phyloP scores from a whole-genome alignment of 2,888 invertebrate genomes.

The Agelastica alni region DNA sequence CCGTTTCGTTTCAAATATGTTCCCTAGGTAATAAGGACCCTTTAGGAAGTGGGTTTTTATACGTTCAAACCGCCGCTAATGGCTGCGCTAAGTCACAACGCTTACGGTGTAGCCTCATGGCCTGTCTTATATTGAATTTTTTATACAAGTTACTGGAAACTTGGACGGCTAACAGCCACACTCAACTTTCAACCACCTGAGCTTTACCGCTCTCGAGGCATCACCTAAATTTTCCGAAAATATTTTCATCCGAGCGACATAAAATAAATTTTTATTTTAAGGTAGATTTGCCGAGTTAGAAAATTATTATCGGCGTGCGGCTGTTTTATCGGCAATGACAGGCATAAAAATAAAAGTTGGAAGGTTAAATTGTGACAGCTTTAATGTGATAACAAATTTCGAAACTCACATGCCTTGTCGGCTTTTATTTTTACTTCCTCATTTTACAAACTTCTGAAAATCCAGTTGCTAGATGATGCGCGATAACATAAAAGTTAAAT shows the following conservation, averaged over 20 bases:
- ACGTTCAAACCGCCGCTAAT: conserved; percentile 16
- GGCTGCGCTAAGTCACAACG: conserved; percentile 36
- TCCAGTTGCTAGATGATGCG: too few relatives aligned
- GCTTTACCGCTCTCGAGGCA: conserved; percentile 35
- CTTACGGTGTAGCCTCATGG: conserved; percentile 37
- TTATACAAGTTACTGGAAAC: conserved; percentile 35
- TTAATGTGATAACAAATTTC: conserved; percentile 18
- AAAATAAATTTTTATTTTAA: conserved; percentile 31
- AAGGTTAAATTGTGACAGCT: conserved; percentile 22
- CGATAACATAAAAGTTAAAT: too few relatives aligned
- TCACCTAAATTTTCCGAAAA: conserved; percentile 32
- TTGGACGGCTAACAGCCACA: conserved; percentile 34
- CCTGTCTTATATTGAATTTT: conserved; percentile 41
- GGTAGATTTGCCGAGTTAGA: conserved; percentile 13
- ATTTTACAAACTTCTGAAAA: background rate
- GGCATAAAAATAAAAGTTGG: conserved; percentile 25
- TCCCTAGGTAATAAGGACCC: conserved; percentile 13
- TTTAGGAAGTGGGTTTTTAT: conserved; percentile 8
- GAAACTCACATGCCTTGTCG: conserved; percentile 1
- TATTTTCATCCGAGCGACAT: conserved; percentile 30
- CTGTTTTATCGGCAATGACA: conserved; percentile 21
- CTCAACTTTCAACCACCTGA: conserved; percentile 42
- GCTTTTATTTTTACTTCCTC: conserved; percentile 12
- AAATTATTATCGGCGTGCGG: conserved; percentile 21
- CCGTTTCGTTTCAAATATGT: conserved; percentile 11